These are phyloP conservation scores for Dissostichus mawsoni DNA, from an alignment of 2,113 vertebrate species.

Conservation along the genomic window DNA sequence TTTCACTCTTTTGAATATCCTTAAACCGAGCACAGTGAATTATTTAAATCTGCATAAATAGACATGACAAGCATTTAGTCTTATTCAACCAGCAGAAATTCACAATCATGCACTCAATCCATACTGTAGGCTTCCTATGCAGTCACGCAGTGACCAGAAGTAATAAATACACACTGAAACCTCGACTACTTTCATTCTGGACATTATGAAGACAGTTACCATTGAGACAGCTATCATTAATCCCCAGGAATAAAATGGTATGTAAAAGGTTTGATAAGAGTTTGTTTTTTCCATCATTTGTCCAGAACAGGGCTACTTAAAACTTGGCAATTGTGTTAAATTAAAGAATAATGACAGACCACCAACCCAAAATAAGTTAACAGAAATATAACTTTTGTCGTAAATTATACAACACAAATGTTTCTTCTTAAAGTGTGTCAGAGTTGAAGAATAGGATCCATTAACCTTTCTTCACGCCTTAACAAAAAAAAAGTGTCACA, in stretches of 20 bases:
- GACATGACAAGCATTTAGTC: slow-evolving; percentile 66
- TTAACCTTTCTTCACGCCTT: slow-evolving; percentile 27
- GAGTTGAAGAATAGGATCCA: slow-evolving; percentile 44
- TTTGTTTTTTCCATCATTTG: slow-evolving; percentile 55
- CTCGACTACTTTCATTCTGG: slow-evolving; percentile 78
- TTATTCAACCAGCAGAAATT: slow-evolving; percentile 70
- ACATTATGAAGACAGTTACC: slow-evolving; percentile 70
- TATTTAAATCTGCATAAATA: slow-evolving; percentile 79
- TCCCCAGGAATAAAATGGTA: slow-evolving; percentile 79
- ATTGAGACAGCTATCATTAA: slow-evolving; percentile 70
- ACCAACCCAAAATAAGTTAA: slow-evolving; percentile 78
- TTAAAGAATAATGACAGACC: slow-evolving; percentile 72
- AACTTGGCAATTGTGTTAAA: slow-evolving; percentile 71
- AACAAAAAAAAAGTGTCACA: slow-evolving; percentile 63
- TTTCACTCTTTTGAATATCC: slow-evolving; percentile 62
- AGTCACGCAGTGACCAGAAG: slow-evolving; percentile 74
- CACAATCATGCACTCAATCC: slow-evolving; percentile 59
- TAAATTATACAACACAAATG: slow-evolving; percentile 54
- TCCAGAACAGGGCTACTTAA: slow-evolving; percentile 82
- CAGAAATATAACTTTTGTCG: slow-evolving; percentile 76
- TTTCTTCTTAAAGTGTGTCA: slow-evolving; percentile 53
- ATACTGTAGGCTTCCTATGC: slow-evolving; percentile 31
- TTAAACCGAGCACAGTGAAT: slow-evolving; percentile 72
- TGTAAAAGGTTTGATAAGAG: slow-evolving; percentile 68
- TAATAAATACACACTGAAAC: slow-evolving; percentile 76